phyloP scores from a whole-genome alignment of 1,140 invertebrate species.

The Plectrocnemia conspersa region DNA sequence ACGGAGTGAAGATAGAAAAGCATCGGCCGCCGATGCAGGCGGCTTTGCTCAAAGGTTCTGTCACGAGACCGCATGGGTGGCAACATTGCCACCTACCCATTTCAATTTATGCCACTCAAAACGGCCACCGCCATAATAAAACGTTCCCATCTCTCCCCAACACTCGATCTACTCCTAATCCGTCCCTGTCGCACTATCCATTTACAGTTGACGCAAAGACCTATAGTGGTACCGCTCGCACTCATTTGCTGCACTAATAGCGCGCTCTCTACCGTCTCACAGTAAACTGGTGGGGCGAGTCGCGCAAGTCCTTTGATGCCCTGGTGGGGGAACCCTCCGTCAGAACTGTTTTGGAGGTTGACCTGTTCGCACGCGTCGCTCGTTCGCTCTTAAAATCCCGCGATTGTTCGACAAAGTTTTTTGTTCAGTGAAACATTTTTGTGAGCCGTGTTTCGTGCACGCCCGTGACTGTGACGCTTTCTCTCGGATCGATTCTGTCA shows the following conservation, averaged over 20 bases:
- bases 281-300: background rate
- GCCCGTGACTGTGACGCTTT: background rate
- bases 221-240: background rate
- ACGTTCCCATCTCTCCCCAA: background rate
- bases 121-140: slow-evolving; percentile 28
- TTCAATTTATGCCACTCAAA: slow-evolving; percentile 34
- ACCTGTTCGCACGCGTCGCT: slow-evolving; percentile 38
- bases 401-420: background rate
- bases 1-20: slow-evolving; percentile 13
- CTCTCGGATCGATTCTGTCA: slow-evolving; percentile 38
- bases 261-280: slow-evolving; percentile 2
- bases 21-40: slow-evolving; percentile 19
- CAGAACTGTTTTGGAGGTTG: slow-evolving; percentile 46
- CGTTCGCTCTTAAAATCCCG: too few relatives aligned
- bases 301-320: slow-evolving; percentile 34
- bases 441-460: too few relatives aligned
- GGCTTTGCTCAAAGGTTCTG: slow-evolving; percentile 55
- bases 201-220: too few relatives aligned
- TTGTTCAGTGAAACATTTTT: background rate
- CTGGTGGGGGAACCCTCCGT: slow-evolving; percentile 43
- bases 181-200: slow-evolving; percentile 40
- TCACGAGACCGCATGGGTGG: slow-evolving; percentile 63
- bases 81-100: slow-evolving; percentile 46
- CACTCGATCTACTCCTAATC: slow-evolving; percentile 29
- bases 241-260: background rate